These are phyloP conservation scores for Aythya fuligula DNA, from an alignment of 2,797 vertebrate species.

Conservation along the genomic window DNA sequence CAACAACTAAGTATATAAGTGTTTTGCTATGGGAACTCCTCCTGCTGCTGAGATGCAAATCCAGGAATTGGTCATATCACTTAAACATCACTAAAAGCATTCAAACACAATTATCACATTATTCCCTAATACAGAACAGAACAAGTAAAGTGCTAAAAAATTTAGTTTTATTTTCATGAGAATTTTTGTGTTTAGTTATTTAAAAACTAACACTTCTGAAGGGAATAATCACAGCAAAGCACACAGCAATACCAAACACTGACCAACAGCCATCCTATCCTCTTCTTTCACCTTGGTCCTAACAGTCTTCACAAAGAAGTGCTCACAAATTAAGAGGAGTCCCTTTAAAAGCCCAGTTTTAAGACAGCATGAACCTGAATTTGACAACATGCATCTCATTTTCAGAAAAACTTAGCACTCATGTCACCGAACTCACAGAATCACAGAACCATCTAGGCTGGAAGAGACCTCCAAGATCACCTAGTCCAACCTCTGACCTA, in stretches of 20 bases:
- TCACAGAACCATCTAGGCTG: too few relatives aligned
- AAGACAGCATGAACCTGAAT: not conserved
- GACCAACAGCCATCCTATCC: not conserved
- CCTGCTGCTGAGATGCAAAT: not conserved
- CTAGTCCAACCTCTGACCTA: too few relatives aligned
- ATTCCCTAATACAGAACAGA: not conserved
- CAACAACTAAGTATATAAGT: not conserved
- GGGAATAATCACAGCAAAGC: not conserved
- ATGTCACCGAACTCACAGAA: not conserved
- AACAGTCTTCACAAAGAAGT: fast-evolving
- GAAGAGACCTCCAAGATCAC: too few relatives aligned
- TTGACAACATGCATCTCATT: not conserved
- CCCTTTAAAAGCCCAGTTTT: not conserved
- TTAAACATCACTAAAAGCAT: not conserved
- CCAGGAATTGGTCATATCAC: not conserved
- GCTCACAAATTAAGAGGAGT: not conserved
- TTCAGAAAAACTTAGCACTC: not conserved
- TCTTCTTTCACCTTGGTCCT: not conserved
- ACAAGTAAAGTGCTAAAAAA: not conserved
- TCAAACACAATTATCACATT: not conserved
- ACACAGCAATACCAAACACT: not conserved
- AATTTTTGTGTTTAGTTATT: too few relatives aligned
- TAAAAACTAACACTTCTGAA: not conserved
- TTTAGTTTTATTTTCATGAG: not conserved
- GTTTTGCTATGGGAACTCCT: not conserved